These are phyloP conservation scores for Archips crataeganus DNA, from an alignment of 2,888 invertebrate genomes.

Conservation along the genomic window DNA sequence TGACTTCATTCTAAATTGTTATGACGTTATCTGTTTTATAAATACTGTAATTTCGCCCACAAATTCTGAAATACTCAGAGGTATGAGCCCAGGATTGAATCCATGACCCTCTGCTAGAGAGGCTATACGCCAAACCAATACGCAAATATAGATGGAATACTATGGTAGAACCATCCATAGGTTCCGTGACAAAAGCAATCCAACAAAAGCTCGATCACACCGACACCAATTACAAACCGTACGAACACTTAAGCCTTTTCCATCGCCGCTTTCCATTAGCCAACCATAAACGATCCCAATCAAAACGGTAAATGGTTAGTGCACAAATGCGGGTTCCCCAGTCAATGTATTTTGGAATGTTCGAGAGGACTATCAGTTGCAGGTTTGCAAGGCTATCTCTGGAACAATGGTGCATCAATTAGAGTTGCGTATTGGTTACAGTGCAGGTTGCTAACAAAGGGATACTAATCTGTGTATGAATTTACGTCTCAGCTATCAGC, in stretches of 20 bases:
- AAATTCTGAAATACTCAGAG: no score
- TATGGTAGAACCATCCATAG: no score
- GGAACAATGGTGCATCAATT: conserved; percentile 30
- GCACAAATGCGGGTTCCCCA: conserved; percentile 21
- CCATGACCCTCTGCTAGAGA: no score
- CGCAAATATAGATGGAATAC: no score
- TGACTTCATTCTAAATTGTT: no score
- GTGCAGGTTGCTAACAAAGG: not conserved
- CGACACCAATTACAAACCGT: not conserved
- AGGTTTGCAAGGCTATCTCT: conserved; percentile 15
- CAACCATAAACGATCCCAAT: not conserved
- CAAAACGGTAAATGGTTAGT: conserved; percentile 12
- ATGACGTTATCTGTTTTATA: no score
- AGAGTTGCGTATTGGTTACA: not conserved
- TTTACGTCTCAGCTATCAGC: not conserved
- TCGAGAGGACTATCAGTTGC: conserved; percentile 31
- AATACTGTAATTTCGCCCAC: no score
- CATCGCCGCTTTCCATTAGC: conserved; percentile 4
- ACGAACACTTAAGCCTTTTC: not conserved
- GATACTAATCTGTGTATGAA: not conserved
- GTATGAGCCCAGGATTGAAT: no score
- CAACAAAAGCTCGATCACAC: not conserved
- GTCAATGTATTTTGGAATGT: not conserved
- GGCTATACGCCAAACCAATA: no score
- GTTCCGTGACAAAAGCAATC: not conserved